phyloP scores from a whole-genome alignment of 2,888 invertebrate species.

The Encarsia formosa region DNA sequence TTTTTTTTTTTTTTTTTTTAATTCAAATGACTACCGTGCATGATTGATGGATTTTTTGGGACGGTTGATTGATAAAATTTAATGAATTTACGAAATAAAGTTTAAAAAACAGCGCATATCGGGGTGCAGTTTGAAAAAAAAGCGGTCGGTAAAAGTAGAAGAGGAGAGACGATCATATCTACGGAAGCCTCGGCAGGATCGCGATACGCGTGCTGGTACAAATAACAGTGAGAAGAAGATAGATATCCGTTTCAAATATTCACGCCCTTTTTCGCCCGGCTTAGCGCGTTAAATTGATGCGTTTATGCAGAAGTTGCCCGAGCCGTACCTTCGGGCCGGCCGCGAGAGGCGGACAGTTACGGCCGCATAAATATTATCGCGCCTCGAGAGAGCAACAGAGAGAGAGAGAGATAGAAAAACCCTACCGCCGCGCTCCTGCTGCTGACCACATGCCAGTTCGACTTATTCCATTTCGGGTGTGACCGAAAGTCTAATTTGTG shows the following conservation, averaged over 20 bases:
- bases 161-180: conserved; percentile 21
- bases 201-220: conserved; percentile 30
- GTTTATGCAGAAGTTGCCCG: too few relatives aligned
- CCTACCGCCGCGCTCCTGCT: conserved; percentile 29
- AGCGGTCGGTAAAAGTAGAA: conserved; percentile 2
- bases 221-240: conserved; percentile 46
- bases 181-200: conserved; percentile 26
- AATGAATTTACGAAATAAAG: too few relatives aligned
- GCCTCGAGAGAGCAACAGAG: too few relatives aligned
- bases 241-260: conserved; percentile 52
- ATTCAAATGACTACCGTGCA: too few relatives aligned
- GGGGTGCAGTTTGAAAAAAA: too few relatives aligned
- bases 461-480: too few relatives aligned
- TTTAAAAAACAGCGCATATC: too few relatives aligned
- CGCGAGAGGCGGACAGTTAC: conserved; percentile 49
- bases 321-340: conserved; percentile 43
- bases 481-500: conserved; percentile 11
- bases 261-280: conserved; percentile 46
- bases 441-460: conserved; percentile 45
- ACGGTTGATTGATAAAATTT: too few relatives aligned
- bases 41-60: too few relatives aligned
- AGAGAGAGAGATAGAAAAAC: conserved; percentile 15
- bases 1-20: too few relatives aligned
- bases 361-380: conserved; percentile 47
- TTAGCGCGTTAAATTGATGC: conserved; percentile 46